Conservation (phyloP, 2,888 invertebrate genomes). For the Bursaphelenchus okinawaensis region DNA sequence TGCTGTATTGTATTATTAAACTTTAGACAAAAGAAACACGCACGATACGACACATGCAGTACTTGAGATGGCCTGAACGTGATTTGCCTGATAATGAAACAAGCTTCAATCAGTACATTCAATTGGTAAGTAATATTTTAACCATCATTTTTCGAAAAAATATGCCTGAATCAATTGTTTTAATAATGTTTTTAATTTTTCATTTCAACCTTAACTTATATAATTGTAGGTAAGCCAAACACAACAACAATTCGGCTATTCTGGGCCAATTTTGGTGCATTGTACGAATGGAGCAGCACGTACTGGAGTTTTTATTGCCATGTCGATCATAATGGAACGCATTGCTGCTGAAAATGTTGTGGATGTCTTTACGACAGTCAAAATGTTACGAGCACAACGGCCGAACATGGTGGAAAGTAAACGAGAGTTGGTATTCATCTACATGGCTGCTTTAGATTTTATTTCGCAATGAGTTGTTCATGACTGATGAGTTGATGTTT, state of each 20-base stretch:
- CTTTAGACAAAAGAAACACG: conserved; percentile 80
- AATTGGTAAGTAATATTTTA: conserved; percentile 70
- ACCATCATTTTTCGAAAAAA: conserved; percentile 3
- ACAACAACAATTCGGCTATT: conserved; percentile 98
- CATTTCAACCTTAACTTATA: neutral
- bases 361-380: conserved; percentile 97
- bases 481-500: no score
- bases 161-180: neutral
- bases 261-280: conserved; percentile 85
- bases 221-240: conserved; percentile 76
- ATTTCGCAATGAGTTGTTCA: no score
- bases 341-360: conserved; percentile 99
- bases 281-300: conserved; percentile 90
- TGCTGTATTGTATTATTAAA: neutral
- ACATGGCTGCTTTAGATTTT: conserved; percentile 95
- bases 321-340: conserved; percentile 93
- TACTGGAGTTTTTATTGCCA: conserved; percentile 94
- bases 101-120: conserved; percentile 97
- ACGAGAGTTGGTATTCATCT: conserved; percentile 99
- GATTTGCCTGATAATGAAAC: conserved; percentile 80
- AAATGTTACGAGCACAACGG: conserved; percentile 92
- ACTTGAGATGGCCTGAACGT: conserved; percentile 64
- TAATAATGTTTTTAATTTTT: neutral
- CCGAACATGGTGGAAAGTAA: conserved; percentile 99
- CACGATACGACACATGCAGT: conserved; percentile 85